Conservation (phyloP, 2,113 vertebrate genomes). For the Geococcyx californianus region DNA sequence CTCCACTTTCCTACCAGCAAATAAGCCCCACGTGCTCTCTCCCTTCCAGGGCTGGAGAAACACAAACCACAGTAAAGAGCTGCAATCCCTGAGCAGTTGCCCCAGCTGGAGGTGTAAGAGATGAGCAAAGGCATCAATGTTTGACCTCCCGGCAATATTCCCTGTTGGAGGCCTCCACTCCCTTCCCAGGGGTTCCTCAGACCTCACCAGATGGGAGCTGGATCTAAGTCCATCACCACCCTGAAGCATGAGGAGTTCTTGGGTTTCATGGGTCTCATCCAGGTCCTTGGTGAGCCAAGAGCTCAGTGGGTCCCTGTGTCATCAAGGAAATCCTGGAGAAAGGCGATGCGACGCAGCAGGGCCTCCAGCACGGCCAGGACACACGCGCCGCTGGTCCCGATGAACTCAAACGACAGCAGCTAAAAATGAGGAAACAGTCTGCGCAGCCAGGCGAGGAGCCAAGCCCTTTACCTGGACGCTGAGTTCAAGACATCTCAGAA, state of each 20-base stretch:
- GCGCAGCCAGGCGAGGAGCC: not conserved
- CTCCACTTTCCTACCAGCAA: not conserved
- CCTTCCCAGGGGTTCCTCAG: not conserved
- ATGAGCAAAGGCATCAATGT: not conserved
- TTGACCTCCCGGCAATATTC: not conserved
- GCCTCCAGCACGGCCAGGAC: not conserved
- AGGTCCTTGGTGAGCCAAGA: not conserved
- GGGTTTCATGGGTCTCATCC: not conserved
- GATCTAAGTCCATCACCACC: not conserved
- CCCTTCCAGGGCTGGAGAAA: not conserved
- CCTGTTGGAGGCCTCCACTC: not conserved
- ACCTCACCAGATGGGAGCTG: not conserved
- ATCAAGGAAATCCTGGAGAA: constrained; percentile 39
- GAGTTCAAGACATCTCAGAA: not conserved
- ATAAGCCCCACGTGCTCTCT: not conserved
- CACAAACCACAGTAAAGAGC: not conserved
- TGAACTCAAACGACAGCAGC: not conserved
- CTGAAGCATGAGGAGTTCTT: not conserved
- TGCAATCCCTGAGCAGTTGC: not conserved
- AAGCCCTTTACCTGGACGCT: not conserved
- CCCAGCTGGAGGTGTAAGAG: not conserved
- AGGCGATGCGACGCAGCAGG: not conserved
- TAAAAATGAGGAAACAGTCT: not conserved
- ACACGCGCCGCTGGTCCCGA: not conserved
- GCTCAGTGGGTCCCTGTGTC: not conserved